These are phyloP conservation scores for Ophion ellenae DNA, from an alignment of 2,888 invertebrate species.

Conservation along the genomic window DNA sequence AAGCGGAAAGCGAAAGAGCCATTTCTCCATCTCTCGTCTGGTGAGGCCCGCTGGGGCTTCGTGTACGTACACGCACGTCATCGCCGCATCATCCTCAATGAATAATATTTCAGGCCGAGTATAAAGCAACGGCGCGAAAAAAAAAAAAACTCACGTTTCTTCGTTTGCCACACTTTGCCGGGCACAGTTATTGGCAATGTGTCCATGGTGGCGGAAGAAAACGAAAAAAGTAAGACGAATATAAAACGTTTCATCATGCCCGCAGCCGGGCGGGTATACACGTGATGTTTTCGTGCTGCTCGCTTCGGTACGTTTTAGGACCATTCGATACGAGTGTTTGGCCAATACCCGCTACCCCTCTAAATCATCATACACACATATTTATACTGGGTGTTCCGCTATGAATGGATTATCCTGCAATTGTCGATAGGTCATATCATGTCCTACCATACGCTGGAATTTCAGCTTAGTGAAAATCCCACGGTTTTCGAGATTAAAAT, in stretches of 20 bases:
- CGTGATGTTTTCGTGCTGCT: neutral
- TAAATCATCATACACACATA: neutral
- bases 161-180: neutral
- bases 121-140: neutral
- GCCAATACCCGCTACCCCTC: neutral
- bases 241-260: neutral
- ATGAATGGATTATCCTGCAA: no score
- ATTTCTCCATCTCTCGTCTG: neutral
- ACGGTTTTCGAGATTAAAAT: no score
- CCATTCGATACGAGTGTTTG: neutral
- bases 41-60: neutral
- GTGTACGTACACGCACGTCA: conserved; percentile 33
- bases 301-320: neutral
- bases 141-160: neutral
- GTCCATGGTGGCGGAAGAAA: neutral
- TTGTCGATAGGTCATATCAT: no score
- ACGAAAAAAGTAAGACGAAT: neutral
- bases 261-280: neutral
- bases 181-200: conserved; percentile 9
- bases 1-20: neutral
- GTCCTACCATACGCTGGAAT: no score
- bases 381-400: no score
- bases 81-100: conserved; percentile 59
- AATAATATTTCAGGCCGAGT: conserved; percentile 56
- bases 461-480: no score